Conservation (phyloP, 1,140 invertebrate genomes). For the Bombus sibiricus region DNA sequence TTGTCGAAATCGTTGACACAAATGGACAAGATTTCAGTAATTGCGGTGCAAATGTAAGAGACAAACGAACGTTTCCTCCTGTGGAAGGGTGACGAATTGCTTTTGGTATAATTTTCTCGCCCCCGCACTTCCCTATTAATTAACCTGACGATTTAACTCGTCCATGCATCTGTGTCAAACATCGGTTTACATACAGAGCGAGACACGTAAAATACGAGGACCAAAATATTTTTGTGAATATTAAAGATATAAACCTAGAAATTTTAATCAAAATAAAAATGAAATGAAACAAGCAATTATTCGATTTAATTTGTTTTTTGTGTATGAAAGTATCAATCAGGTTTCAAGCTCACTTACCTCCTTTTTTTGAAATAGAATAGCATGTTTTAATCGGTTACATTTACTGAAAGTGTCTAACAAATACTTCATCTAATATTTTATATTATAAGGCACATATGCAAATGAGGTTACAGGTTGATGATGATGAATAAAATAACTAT, state of each 20-base stretch:
- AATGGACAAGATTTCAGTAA: constrained; percentile 48
- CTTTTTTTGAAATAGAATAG: no score
- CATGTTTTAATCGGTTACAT: no score
- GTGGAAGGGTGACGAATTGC: constrained; percentile 27
- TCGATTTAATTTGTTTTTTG: background rate
- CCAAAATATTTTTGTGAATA: background rate
- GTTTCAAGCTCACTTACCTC: no score
- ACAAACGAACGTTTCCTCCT: constrained; percentile 52
- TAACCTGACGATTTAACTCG: constrained; percentile 49
- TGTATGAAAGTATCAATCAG: no score
- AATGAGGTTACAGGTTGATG: no score
- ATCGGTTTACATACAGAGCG: background rate
- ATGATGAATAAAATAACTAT: no score
- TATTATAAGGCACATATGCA: no score
- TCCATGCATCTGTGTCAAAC: constrained; percentile 1
- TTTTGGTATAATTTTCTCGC: constrained; percentile 60
- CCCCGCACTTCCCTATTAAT: constrained; percentile 74
- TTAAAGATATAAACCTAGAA: background rate
- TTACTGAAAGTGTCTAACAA: no score
- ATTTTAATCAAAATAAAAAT: background rate
- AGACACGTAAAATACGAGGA: background rate
- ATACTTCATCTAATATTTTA: no score
- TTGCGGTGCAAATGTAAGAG: constrained; percentile 45
- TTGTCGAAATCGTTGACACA: constrained; percentile 50
- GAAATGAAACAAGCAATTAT: background rate